A percentile compares a stretch with the other conserved stretches of the same genome.
Evolutionary conservation across 2,797 vertebrate genomes (phyloP).

Genomic region (Smutsia temminckii): DNA sequence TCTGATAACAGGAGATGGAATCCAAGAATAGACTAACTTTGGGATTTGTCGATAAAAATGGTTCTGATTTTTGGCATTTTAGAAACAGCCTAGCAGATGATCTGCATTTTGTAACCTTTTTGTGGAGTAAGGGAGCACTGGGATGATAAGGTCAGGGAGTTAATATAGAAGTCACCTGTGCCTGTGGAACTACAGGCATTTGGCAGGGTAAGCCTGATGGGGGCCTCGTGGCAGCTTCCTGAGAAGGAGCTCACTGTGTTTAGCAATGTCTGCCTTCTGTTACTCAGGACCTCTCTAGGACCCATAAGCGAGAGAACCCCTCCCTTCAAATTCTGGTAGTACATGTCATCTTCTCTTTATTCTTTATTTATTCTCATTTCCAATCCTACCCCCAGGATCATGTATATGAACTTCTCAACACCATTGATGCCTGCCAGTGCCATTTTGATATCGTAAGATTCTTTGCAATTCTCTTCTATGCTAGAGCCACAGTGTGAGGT

Average conservation of each 20-base stretch:
- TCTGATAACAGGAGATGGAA: not conserved
- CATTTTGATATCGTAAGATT: slow-evolving; percentile 94
- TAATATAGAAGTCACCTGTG: not conserved
- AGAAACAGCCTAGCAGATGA: not conserved
- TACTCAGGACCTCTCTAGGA: not conserved
- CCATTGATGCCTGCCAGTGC: slow-evolving; percentile 94
- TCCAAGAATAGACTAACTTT: slow-evolving; percentile 5
- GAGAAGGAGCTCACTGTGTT: not conserved
- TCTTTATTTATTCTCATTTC: slow-evolving; percentile 31
- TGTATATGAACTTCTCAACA: slow-evolving; percentile 95
- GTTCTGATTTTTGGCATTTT: slow-evolving; percentile 13
- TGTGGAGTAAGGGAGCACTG: not conserved
- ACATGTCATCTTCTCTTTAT: slow-evolving; percentile 25
- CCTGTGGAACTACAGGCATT: not conserved
- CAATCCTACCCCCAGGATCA: slow-evolving; percentile 88
- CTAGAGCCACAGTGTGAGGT: not conserved
- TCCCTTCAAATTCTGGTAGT: not conserved
- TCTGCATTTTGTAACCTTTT: not conserved
- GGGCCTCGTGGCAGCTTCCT: not conserved
- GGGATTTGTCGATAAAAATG: not conserved
- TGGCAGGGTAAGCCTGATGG: not conserved
- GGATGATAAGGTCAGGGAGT: not conserved
- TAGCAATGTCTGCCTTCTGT: not conserved
- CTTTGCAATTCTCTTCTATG: slow-evolving; percentile 37
- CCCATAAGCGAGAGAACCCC: not conserved